Evolutionary conservation across 2,113 vertebrate genomes (phyloP), one percentile per base, ranked within the genome.

Genomic region (Craseonycteris thonglongyai): DNA sequence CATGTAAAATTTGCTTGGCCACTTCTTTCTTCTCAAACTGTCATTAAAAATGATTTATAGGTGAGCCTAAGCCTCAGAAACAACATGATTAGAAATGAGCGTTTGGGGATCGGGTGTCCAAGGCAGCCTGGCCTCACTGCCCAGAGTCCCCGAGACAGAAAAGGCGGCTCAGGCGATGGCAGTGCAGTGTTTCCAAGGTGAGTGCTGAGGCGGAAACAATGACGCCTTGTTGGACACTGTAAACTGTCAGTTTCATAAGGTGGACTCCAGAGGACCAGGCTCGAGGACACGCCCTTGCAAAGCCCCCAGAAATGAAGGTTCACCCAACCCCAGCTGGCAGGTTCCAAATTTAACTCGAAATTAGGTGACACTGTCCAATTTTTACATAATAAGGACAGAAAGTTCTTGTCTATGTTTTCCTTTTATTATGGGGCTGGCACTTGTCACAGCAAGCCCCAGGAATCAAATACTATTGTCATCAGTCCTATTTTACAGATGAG

Each of bases 1-100:
- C 95, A 97, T 96, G 96, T 95, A 97, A 97, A 96, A 97, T 97
- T 97, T 96, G 96, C 97, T 97, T 97, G 93, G 97, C 61, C 84
- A 94, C 94, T 91, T 94, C 94, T 97, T 97, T 97, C 96, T 98
- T 98, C 97, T 96, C 97, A 89, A 97, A 84, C 94, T 98, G 97
- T 95, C 96, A 92, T 97, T 98, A 98, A 97, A 98, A 97, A 96
- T 98, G 95, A 98, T 98, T 98, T 97, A 98, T 15, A 78, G 95
- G 72, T 54, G 96, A 96, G 85, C 81, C 96, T 33, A 88, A 96
- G 95, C 83, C 97, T 95, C 91, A 94, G 90, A 63, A 96, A 94
- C 92, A 91, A 96, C 96, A 96, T 87, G 96, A 97, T 96, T 95
- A 96, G 97, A 98, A 97, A 82, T 33, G 96, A 98, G 97, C 96